phyloP scores from a whole-genome alignment of 2,888 invertebrate species.

The Acrocyrtus sp. region DNA sequence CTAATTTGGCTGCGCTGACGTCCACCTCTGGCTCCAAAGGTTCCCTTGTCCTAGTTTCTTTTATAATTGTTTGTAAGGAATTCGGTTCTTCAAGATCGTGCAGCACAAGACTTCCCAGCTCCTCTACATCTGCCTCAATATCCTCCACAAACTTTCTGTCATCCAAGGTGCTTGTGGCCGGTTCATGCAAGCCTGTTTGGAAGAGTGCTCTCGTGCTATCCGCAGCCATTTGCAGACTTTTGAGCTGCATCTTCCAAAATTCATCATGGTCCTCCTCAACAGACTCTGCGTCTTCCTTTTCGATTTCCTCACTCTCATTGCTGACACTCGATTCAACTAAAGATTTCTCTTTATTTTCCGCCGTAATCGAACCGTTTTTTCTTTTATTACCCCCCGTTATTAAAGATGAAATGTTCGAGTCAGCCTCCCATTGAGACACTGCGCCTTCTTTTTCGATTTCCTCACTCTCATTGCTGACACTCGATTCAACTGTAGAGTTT shows the following conservation, averaged over 20 bases:
- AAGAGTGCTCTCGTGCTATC: constrained; percentile 45
- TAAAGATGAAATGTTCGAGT: background rate
- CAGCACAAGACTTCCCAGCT: constrained; percentile 58
- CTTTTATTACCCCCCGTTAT: background rate
- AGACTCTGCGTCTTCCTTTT: background rate
- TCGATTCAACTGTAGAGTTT: background rate
- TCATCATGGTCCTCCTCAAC: constrained; percentile 39
- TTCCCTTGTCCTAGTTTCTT: constrained; percentile 42
- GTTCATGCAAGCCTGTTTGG: constrained; percentile 33
- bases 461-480: background rate
- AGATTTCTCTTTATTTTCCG: background rate
- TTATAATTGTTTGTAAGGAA: constrained; percentile 34
- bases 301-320: too few species aligned
- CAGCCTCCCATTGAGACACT: background rate
- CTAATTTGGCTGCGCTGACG: constrained; percentile 44
- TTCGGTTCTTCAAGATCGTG: constrained; percentile 58
- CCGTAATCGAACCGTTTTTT: background rate
- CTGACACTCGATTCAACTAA: background rate
- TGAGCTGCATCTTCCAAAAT: constrained; percentile 53
- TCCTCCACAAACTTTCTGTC: constrained; percentile 54
- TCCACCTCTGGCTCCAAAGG: constrained; percentile 28
- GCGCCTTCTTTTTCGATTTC: background rate
- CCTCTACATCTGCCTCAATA: constrained; percentile 55
- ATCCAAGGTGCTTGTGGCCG: background rate
- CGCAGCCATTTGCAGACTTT: constrained; percentile 50